Base-by-base conservation (phyloP, 1,140 invertebrate species). In the Zaprionus nigranus region DNA sequence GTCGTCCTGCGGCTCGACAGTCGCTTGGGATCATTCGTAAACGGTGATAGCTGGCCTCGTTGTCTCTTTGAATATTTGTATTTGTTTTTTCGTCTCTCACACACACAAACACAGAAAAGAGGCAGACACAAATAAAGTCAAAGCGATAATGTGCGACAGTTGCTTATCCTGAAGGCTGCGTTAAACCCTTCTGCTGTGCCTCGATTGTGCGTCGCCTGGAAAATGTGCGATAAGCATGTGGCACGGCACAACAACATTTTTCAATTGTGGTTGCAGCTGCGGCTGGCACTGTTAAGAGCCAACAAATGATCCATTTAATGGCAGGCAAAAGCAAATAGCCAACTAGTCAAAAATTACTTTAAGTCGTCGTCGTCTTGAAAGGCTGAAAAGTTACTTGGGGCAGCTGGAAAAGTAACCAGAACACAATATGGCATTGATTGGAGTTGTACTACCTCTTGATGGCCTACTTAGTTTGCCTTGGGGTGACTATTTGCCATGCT, bases 51-150 rank as follows among this genome's bases (percentile, higher is more conserved):
- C 58, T 58, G 53, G 34, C 20, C 62, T 28, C 69, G 69, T 79
- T 75, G 79, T 75, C 67, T 83, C 67, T 65, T 75, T 78, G 71
- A 78, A 78, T 88, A 87, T 88, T 88, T 87, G 80, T 86, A 87
- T 87, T 90, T 65, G 62, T 22, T 12, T 63, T 63, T 51, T 51
- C 73, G 74, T 66, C 9, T 9, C 30, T 9, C 30, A 0, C 75
- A 59, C 78, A 80, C 36, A 17, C 60, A 71, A 28, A n/a, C n/a
- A n/a, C n/a, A n/a, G n/a, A n/a, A n/a, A n/a, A 30, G 20, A 54
- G 17, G 13, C 22, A 63, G 57, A 36, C 62, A 70, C 38, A 68
- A 61, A 66, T 63, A 66, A 65, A 69, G 64, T 70, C 64, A 67
- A 77, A 80, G 80, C 80, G 78, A 80, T 78, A 82, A 80, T 69